Evolutionary conservation across 92 coral and sea anemone genomes (phyloP).

Genomic region (Zoanthus gigantus): DNA sequence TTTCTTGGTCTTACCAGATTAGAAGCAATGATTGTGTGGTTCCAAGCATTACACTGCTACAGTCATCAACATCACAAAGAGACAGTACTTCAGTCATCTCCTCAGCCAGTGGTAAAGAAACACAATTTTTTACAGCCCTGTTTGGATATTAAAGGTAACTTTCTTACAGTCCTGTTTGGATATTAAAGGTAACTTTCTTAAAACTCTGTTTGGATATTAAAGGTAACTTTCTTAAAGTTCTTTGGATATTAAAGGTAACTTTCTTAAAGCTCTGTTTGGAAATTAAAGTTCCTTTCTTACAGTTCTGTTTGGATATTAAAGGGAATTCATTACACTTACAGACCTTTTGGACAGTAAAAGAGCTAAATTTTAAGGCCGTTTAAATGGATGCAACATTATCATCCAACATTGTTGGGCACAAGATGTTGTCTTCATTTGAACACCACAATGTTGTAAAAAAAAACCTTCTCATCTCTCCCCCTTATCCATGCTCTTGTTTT

Average conservation of each 20-base stretch:
- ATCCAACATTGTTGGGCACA: neutral
- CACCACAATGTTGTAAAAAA: too few species aligned
- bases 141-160: neutral
- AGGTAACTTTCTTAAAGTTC: neutral
- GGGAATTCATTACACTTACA: too few species aligned
- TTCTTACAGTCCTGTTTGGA: neutral
- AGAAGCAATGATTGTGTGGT: slow-evolving; percentile 35
- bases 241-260: too few species aligned
- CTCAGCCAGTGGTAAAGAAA: neutral
- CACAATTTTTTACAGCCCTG: neutral
- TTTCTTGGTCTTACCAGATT: slow-evolving; percentile 27
- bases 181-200: neutral
- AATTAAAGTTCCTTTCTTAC: neutral
- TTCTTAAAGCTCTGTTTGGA: neutral
- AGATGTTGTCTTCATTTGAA: too few species aligned
- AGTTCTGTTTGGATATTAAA: neutral
- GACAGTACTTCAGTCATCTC: neutral
- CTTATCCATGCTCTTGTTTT: too few species aligned
- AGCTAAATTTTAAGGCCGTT: too few species aligned
- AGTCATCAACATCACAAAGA: neutral
- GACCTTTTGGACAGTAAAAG: too few species aligned
- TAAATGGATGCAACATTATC: neutral
- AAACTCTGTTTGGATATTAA: neutral
- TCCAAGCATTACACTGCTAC: slow-evolving; percentile 21
- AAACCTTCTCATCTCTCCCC: too few species aligned